phyloP scores from a whole-genome alignment of 1,140 invertebrate species.

The Coenobita brevimanus region DNA sequence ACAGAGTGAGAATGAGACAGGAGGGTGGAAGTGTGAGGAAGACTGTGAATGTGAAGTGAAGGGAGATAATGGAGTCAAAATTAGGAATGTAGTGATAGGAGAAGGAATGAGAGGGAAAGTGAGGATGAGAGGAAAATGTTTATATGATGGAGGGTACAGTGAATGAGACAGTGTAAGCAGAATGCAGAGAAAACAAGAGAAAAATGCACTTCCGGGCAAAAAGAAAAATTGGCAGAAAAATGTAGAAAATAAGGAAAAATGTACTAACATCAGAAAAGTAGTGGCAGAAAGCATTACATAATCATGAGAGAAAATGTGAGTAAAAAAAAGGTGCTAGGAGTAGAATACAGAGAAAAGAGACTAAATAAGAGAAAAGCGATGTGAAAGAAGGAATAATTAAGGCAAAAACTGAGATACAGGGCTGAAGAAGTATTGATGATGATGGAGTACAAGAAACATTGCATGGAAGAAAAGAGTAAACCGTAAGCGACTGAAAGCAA shows the following conservation, averaged over 20 bases:
- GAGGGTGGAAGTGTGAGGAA: not conserved
- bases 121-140: not conserved
- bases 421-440: too few species aligned
- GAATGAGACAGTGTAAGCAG: too few species aligned
- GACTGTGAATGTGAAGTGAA: not conserved
- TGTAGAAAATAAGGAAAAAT: not conserved
- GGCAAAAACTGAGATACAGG: too few species aligned
- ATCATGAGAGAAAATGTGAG: not conserved
- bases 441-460: too few species aligned
- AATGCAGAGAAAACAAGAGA: too few species aligned
- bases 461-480: too few species aligned
- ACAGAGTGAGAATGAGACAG: not conserved
- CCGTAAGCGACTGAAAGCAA: too few species aligned
- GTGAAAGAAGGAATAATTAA: too few species aligned
- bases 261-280: not conserved
- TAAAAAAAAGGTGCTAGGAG: not conserved
- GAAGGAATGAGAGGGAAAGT: slow-evolving; percentile 37
- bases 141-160: not conserved
- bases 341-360: not conserved
- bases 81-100: not conserved
- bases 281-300: not conserved
- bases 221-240: not conserved
- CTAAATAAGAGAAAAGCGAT: not conserved
- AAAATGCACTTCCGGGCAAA: too few species aligned
- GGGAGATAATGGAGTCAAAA: not conserved